A percentile compares a stretch with the other conserved stretches of the same genome.
Conservation (phyloP, 2,113 vertebrate species). For the Suricata suricatta region DNA sequence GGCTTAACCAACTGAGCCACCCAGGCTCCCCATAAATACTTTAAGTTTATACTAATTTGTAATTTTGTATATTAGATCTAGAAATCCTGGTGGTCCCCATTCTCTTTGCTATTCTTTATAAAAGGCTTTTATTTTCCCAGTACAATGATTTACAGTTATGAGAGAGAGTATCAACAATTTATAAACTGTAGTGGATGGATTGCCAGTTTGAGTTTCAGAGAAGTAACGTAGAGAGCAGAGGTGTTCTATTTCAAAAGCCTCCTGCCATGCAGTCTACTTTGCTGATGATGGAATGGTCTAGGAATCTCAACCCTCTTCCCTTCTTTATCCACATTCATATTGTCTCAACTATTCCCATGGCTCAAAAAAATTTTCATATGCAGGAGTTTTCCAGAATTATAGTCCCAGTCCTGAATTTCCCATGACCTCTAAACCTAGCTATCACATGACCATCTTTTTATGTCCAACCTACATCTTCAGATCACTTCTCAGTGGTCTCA, state of each 20-base stretch:
- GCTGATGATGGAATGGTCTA: not conserved
- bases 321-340: not conserved
- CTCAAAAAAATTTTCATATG: not conserved
- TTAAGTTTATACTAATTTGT: not conserved
- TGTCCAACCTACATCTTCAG: not conserved
- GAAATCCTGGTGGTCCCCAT: not conserved
- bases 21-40: not conserved
- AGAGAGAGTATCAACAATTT: not conserved
- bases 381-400: not conserved
- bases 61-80: not conserved
- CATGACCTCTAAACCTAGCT: not conserved
- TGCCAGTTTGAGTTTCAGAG: not conserved
- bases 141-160: not conserved
- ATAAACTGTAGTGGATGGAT: not conserved
- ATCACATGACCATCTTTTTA: not conserved
- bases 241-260: not conserved
- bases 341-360: not conserved
- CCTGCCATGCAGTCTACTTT: not conserved
- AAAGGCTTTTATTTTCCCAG: not conserved
- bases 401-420: not conserved
- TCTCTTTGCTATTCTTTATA: not conserved
- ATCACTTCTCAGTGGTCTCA: not conserved
- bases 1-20: too few relatives aligned
- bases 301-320: not conserved
- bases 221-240: not conserved